A percentile compares a stretch with the other conserved stretches of the same genome.
Conservation (phyloP, 2,797 vertebrate species). For the Carduelis carduelis region DNA sequence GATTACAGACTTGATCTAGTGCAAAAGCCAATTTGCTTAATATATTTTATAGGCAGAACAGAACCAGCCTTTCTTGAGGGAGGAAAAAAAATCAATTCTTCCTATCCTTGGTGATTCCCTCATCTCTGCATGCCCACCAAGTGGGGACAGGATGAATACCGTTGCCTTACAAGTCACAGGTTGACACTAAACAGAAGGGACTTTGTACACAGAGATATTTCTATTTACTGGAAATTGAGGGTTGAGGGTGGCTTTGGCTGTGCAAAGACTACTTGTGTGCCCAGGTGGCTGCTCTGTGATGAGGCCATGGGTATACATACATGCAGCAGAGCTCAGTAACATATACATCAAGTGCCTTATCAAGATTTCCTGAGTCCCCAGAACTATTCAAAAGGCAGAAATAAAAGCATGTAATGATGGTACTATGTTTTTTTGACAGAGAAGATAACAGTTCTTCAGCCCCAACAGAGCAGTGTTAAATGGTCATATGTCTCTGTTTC, state of each 20-base stretch:
- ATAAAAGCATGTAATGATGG: background rate
- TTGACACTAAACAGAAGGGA: background rate
- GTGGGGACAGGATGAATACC: background rate
- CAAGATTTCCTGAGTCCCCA: background rate
- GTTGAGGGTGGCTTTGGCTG: background rate
- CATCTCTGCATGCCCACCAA: background rate
- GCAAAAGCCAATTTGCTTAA: conserved; percentile 9
- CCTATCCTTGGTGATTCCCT: background rate
- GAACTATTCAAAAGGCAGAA: background rate
- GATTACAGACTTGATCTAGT: background rate
- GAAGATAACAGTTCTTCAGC: background rate
- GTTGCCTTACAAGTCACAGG: background rate
- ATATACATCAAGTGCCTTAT: background rate
- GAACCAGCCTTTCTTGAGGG: background rate
- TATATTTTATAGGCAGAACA: background rate
- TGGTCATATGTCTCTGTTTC: background rate
- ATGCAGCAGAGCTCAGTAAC: background rate
- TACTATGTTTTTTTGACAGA: rapidly evolving
- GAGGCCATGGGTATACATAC: background rate
- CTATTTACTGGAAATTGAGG: background rate
- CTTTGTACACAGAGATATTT: background rate
- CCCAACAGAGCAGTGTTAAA: rapidly evolving
- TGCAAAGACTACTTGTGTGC: background rate
- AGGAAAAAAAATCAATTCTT: background rate
- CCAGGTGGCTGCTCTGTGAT: background rate